Evolutionary conservation across 2,113 vertebrate genomes (phyloP), one percentile per base, ranked within the genome.

Genomic region (Camelus bactrianus): DNA sequence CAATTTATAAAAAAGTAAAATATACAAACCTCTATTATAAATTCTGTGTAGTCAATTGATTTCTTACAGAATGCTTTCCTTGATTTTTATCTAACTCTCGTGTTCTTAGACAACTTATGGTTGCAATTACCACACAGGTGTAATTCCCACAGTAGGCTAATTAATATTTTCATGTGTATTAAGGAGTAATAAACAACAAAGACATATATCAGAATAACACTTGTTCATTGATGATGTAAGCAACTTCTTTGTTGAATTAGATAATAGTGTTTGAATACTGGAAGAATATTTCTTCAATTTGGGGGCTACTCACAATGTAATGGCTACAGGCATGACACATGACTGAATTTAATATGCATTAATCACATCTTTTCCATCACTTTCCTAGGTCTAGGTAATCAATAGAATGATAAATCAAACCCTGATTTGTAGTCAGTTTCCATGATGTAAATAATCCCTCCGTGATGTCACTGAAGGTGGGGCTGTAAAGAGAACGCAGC

Each of bases 151-250:
- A 19, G 10, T n/a, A 54, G 8, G 1, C 2, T 91, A 64, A 76
- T 24, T 60, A 58, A 30, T 76, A 75, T 67, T 93, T 92, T 91
- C 64, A 89, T 56, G 60, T 42, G 65, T 52, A 26, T 81, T 73
- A 38, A 76, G 13, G 50, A 75, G 26, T 32, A 42, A 75, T 50
- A 82, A 72, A 62, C 35, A 77, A 16, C 16, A 54, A 69, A 76
- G 30, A 28, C n/a, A 8, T 42, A 60, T 6, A 6, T 67, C 22
- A 13, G 5, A 35, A 72, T 16, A 64, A 20, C 14, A 28, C 19
- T 80, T 92, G 30, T 22, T 91, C 42, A 9, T 1, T 24, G 6
- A 77, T 62, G 65, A 77, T 16, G 11, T 13, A 15, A 91, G 26
- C 30, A 30, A 48, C 20, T 77, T 91, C 35, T 64, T 60, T 90